Base-by-base conservation (phyloP, 1,140 invertebrate genomes). In the Lithobius niger region DNA sequence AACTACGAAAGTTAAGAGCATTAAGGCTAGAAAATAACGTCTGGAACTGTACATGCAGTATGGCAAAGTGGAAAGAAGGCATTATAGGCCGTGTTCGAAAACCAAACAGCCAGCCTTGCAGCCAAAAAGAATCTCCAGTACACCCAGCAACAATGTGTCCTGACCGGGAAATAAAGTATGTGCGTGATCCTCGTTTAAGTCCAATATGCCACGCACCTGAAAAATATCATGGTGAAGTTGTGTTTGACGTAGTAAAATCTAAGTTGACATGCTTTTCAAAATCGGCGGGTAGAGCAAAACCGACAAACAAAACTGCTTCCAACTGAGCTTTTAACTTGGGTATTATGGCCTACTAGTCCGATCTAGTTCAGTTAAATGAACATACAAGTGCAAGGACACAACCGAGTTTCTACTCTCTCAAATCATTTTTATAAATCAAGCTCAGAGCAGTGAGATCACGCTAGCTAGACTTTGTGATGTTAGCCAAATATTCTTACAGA, bases 21-120 rank as follows among this genome's bases (percentile, higher is more conserved):
- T 72, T 77, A 2, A 69, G 79, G 51, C 62, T 81, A 42, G 77
- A 79, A 59, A 71, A 73, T 6, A 84, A 84, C 71, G 80, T 79
- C 10, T 83, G 81, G 82, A 74, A 82, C 56, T 84, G 82, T 61
- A 75, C 73, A 31, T 84, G 82, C 61, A 67, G 72, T 1, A 81
- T 83, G 79, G 65, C 61, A 48, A 71, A 72, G 36, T 83, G 81
- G 81, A 74, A 79, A 61, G 73, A 76, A 43, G 42, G 55, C 25
- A 47, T 62, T 3, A 62, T 66, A 15, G 78, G 77, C 59, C 68
- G 70, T 58, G 64, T 52, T 3, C 4, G 28, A 22, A 31, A 36
- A 21, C 4, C n/a, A 31, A 10, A 40, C 27, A 40, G 27, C 18
- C 13, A 19, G 21, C 21, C 18, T 19, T 24, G 27, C 2, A 24